Conservation (phyloP, 2,113 vertebrate genomes). For the Daboia siamensis region DNA sequence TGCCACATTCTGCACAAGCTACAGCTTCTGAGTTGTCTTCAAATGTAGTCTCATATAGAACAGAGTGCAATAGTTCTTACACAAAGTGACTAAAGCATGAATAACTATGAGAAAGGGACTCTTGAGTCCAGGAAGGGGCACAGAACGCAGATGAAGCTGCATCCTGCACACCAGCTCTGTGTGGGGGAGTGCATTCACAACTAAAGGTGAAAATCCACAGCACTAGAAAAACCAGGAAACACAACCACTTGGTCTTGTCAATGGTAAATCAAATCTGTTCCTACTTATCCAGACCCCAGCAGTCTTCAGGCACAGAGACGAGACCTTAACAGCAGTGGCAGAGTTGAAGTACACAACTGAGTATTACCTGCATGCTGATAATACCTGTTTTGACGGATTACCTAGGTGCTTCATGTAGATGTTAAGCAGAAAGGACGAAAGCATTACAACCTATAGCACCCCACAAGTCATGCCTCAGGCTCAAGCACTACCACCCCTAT, state of each 20-base stretch:
- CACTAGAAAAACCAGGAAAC: not conserved
- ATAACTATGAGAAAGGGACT: not conserved
- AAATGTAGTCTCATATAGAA: not conserved
- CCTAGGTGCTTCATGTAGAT: not conserved
- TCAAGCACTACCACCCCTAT: not conserved
- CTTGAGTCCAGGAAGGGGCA: not conserved
- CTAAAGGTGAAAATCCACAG: not conserved
- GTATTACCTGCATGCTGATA: not conserved
- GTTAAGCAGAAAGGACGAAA: not conserved
- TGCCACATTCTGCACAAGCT: not conserved
- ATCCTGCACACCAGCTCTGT: not conserved
- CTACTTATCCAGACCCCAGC: not conserved
- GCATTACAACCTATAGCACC: not conserved
- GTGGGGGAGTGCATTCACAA: not conserved
- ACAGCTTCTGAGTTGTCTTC: not conserved
- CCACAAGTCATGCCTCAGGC: not conserved
- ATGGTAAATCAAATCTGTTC: not conserved
- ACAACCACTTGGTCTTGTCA: not conserved
- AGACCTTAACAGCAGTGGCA: not conserved
- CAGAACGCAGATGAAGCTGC: not conserved
- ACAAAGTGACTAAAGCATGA: not conserved
- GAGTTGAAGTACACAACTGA: not conserved
- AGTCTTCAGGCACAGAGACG: not conserved
- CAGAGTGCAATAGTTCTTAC: not conserved
- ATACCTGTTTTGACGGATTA: not conserved